A percentile compares a stretch with the other conserved stretches of the same genome.
These are phyloP conservation scores for Siderastrea radians DNA, from an alignment of 92 coral and sea anemone species.

Conservation along the genomic window DNA sequence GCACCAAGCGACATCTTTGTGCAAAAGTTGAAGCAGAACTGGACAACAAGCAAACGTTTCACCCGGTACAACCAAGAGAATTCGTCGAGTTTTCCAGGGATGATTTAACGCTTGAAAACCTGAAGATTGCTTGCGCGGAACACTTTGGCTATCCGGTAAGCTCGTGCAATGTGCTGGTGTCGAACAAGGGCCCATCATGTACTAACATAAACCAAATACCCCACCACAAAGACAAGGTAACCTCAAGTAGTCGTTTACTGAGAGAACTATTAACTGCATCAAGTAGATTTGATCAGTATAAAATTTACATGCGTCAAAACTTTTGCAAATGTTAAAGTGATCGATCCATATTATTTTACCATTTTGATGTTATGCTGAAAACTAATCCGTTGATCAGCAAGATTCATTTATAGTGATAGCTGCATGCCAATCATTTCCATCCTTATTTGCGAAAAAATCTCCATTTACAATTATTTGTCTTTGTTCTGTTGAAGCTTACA, in stretches of 20 bases:
- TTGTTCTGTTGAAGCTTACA: background rate
- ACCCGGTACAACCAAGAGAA: slow-evolving; percentile 67
- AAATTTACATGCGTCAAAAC: slow-evolving; percentile 12
- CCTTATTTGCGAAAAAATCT: slow-evolving; percentile 11
- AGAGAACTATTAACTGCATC: slow-evolving; percentile 31
- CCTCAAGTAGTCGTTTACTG: slow-evolving; percentile 33
- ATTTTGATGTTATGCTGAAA: slow-evolving; percentile 1
- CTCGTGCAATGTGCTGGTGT: slow-evolving; percentile 68
- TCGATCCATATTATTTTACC: slow-evolving; percentile 3
- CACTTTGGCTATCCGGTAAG: slow-evolving; percentile 57
- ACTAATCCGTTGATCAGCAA: slow-evolving; percentile 6
- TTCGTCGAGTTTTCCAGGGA: slow-evolving; percentile 58
- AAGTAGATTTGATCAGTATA: slow-evolving; percentile 27
- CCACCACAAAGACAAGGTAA: slow-evolving; percentile 59
- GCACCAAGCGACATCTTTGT: slow-evolving; percentile 58
- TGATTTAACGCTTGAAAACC: slow-evolving; percentile 60
- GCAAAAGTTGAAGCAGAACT: slow-evolving; percentile 67
- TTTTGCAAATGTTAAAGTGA: slow-evolving; percentile 10
- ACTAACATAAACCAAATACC: slow-evolving; percentile 73
- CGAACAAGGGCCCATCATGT: slow-evolving; percentile 69
- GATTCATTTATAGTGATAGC: slow-evolving; percentile 7
- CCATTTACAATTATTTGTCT: slow-evolving; percentile 5
- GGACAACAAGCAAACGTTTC: slow-evolving; percentile 68
- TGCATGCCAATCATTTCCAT: slow-evolving; percentile 10
- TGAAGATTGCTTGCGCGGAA: slow-evolving; percentile 66